These are phyloP conservation scores for Tigriopus californicus DNA, from an alignment of 2,888 invertebrate genomes.

Conservation along the genomic window DNA sequence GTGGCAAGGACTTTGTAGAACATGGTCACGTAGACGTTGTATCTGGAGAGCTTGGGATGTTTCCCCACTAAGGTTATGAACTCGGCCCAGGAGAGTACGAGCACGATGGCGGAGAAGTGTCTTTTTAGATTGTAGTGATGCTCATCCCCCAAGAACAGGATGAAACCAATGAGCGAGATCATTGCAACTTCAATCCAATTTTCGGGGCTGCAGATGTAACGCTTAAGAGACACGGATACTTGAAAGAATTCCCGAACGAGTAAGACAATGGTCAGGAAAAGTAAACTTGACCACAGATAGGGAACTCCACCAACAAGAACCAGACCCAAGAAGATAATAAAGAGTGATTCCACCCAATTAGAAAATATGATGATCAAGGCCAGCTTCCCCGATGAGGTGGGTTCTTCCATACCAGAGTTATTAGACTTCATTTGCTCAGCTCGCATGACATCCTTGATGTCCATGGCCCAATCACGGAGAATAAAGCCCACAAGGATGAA, in stretches of 20 bases:
- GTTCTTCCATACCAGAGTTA: not conserved
- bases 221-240: constrained; percentile 42
- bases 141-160: constrained; percentile 36
- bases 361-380: not conserved
- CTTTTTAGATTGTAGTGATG: constrained; percentile 36
- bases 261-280: constrained; percentile 16
- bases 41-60: constrained; percentile 46
- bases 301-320: constrained; percentile 34
- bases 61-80: constrained; percentile 56
- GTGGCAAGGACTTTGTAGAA: constrained; percentile 57
- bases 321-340: constrained; percentile 31
- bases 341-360: not conserved
- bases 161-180: constrained; percentile 41
- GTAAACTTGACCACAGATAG: constrained; percentile 20
- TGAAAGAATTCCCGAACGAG: constrained; percentile 45
- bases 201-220: constrained; percentile 46
- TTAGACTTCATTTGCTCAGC: not conserved
- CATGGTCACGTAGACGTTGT: constrained; percentile 55
- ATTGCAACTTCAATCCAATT: constrained; percentile 49
- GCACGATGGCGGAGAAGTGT: constrained; percentile 48
- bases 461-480: not conserved
- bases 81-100: constrained; percentile 54
- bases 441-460: constrained; percentile 7
- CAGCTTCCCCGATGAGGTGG: too few species aligned
- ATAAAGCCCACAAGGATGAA: constrained; percentile 2